Conservation (phyloP, 2,113 vertebrate species). For the Scolopax mira region DNA sequence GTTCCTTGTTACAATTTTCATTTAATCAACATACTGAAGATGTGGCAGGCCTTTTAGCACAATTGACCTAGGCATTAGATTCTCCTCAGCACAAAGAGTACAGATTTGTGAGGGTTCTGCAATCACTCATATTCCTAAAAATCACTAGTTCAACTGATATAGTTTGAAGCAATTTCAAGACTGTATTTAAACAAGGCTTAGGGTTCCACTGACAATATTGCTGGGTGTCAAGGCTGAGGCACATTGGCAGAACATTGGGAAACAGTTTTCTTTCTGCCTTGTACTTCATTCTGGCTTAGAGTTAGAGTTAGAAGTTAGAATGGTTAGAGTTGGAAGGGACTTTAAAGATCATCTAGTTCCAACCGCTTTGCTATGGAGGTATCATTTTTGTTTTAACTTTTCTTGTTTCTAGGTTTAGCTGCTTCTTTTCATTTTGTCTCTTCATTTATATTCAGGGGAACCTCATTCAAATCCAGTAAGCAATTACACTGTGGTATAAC, state of each 20-base stretch:
- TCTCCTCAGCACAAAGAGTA: background rate
- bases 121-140: background rate
- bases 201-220: background rate
- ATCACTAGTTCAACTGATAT: background rate
- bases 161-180: background rate
- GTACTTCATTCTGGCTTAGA: background rate
- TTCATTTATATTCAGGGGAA: constrained; percentile 1
- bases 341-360: background rate
- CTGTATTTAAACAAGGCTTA: background rate
- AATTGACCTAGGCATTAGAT: background rate
- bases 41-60: background rate
- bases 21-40: background rate
- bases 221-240: background rate
- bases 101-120: background rate
- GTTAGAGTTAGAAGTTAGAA: too few relatives aligned
- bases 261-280: background rate
- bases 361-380: background rate
- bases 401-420: background rate
- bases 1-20: background rate
- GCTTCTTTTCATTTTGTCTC: background rate
- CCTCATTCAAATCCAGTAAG: background rate
- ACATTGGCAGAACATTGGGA: background rate
- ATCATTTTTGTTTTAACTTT: background rate
- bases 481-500: constrained; percentile 11
- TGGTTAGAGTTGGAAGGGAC: background rate